Base-by-base conservation (phyloP, 2,888 invertebrate genomes). In the Thymelicus sylvestris region DNA sequence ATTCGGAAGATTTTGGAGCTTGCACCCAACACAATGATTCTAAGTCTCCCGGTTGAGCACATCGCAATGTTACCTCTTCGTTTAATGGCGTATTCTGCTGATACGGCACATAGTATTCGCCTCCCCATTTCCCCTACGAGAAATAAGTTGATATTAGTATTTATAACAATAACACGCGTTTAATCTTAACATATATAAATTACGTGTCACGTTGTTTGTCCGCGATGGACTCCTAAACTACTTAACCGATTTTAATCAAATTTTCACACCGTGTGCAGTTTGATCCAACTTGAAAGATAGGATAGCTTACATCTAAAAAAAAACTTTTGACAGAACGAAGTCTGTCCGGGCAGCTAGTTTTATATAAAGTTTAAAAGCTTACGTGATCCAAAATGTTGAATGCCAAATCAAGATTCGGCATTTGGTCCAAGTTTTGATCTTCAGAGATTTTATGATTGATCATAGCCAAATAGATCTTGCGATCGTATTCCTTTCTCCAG, bases 11-110 rank as follows among this genome's bases (percentile, higher is more conserved):
- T 59, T 76, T 71, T 1, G 74, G 71, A 15, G 76, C 74, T 74
- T 86, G 80, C 7, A 82, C 74, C 88, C 88, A 88, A 4, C 76
- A 71, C 24, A 88, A 72, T 0, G 86, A 81, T 7, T 82, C 73
- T 0, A 86, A 55, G 60, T 86, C 79, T 7, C 87, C 85, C 65
- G 74, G 71, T 15, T 31, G 73, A 19, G 67, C 69, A 69, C 68
- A 80, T 55, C 77, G 75, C 2, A 84, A 72, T 13, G 74, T 72
- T 7, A 80, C 72, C 6, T 67, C 73, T 44, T 38, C 71, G 3
- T 72, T 72, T 41, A 44, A 24, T 13, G 60, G 7, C 1, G 41
- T 62, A 6, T 57, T 74, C 57, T 78, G 77, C 19, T 75, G 48
- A 0, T 76, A 59, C 0, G 83, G 79, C 13, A 81, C 66, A 69